A percentile compares a stretch with the other conserved stretches of the same genome.
Conservation (phyloP, 2,113 vertebrate species). For the Sander lucioperca region DNA sequence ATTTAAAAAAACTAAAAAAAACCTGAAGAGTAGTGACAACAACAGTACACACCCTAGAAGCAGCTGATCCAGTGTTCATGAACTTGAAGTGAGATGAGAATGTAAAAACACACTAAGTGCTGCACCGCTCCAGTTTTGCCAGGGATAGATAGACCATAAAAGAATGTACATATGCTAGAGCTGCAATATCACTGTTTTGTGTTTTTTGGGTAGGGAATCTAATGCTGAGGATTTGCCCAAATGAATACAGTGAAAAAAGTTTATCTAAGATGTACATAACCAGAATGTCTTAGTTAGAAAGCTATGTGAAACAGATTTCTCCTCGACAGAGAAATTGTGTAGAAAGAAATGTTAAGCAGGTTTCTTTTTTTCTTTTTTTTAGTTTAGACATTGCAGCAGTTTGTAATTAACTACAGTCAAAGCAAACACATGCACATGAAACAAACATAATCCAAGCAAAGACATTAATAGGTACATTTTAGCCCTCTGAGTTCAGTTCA, state of each 20-base stretch:
- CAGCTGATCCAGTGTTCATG: constrained; percentile 7
- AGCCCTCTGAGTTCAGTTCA: neutral
- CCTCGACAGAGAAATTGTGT: neutral
- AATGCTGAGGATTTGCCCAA: constrained; percentile 36
- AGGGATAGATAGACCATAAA: neutral
- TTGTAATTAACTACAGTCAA: neutral
- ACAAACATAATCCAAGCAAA: neutral
- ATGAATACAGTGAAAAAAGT: constrained; percentile 42
- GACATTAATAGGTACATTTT: neutral
- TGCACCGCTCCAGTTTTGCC: neutral
- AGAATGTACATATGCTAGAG: neutral
- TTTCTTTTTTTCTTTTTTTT: neutral
- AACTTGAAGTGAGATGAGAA: neutral
- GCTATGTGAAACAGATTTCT: constrained; percentile 27
- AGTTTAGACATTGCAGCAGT: constrained; percentile 2
- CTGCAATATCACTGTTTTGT: neutral
- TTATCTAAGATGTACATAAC: constrained; percentile 38
- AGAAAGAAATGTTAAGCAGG: neutral
- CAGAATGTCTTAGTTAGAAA: constrained; percentile 37
- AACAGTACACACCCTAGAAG: too few relatives aligned
- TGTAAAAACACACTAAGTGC: neutral
- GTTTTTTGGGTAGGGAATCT: constrained; percentile 12
- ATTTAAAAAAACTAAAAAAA: too few relatives aligned
- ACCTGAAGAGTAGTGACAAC: neutral
- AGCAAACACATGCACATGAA: neutral